A percentile compares a stretch with the other conserved stretches of the same genome.
Evolutionary conservation across 2,113 vertebrate genomes (phyloP).

Genomic region (Salvelinus sp.): DNA sequence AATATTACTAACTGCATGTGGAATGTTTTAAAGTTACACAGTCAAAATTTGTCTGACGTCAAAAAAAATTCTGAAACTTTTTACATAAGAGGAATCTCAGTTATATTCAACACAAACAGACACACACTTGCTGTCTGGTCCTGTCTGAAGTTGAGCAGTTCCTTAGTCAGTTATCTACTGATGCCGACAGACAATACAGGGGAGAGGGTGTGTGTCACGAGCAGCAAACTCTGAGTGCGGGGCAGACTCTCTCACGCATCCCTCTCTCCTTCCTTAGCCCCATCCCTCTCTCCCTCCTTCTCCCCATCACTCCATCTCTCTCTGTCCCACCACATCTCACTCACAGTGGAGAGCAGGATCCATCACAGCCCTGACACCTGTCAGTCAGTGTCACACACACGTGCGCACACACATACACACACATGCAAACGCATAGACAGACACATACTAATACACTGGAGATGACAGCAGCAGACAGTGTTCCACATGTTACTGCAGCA

Average conservation of each 20-base stretch:
- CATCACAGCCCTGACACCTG: slow-evolving; percentile 66
- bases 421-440: slow-evolving; percentile 30
- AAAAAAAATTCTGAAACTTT: background rate
- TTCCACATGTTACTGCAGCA: too few species aligned
- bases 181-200: slow-evolving; percentile 69
- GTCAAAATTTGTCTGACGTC: background rate
- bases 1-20: too few species aligned
- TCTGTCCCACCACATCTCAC: slow-evolving; percentile 48
- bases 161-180: slow-evolving; percentile 63
- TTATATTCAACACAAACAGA: background rate
- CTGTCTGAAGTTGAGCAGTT: slow-evolving; percentile 56
- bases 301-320: slow-evolving; percentile 19
- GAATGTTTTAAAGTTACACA: too few species aligned
- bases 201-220: slow-evolving; percentile 59
- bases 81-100: background rate
- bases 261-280: background rate
- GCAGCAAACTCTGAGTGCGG: slow-evolving; percentile 55
- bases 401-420: slow-evolving; percentile 40
- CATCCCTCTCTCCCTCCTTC: too few species aligned
- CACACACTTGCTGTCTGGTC: slow-evolving; percentile 20
- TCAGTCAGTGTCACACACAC: slow-evolving; percentile 55
- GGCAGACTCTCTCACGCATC: slow-evolving; percentile 42
- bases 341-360: slow-evolving; percentile 35
- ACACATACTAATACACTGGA: too few species aligned
- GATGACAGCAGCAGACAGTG: too few species aligned